A percentile compares a stretch with the other conserved stretches of the same genome.
Evolutionary conservation across 2,797 vertebrate species (phyloP).

Genomic region (Halcyon badia): DNA sequence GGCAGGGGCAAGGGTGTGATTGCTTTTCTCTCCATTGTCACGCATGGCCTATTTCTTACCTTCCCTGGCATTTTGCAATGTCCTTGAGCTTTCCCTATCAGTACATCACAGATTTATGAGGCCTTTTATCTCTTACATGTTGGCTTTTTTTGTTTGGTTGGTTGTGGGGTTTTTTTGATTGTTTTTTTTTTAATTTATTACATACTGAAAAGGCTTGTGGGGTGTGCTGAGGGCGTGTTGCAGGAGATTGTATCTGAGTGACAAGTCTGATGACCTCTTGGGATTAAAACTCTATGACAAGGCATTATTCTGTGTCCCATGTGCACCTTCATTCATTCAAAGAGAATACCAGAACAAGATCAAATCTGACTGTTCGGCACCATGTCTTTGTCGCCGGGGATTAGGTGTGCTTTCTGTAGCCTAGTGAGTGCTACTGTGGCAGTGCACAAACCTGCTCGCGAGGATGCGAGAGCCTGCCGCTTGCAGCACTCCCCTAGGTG

Average conservation of each 20-base stretch:
- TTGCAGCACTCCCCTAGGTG: background rate
- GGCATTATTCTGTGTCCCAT: background rate
- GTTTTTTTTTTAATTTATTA: background rate
- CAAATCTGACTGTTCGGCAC: background rate
- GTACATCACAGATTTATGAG: background rate
- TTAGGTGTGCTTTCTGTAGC: background rate
- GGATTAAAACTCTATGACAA: background rate
- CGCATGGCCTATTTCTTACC: background rate
- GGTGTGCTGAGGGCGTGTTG: background rate
- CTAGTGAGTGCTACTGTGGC: background rate
- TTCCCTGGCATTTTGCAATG: background rate
- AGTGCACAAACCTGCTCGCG: fast-evolving
- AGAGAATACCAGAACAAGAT: background rate
- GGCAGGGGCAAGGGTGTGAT: background rate
- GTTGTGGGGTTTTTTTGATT: no score
- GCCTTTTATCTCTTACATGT: background rate
- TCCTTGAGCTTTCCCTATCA: background rate
- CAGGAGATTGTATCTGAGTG: background rate
- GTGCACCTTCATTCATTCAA: background rate
- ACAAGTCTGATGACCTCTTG: background rate
- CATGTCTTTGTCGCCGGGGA: background rate
- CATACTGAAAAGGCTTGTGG: background rate
- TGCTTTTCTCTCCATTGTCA: background rate
- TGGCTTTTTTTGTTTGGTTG: no score
- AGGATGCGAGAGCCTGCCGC: background rate